Conservation (phyloP, 2,113 vertebrate genomes). For the Gnathonemus longibarbis region DNA sequence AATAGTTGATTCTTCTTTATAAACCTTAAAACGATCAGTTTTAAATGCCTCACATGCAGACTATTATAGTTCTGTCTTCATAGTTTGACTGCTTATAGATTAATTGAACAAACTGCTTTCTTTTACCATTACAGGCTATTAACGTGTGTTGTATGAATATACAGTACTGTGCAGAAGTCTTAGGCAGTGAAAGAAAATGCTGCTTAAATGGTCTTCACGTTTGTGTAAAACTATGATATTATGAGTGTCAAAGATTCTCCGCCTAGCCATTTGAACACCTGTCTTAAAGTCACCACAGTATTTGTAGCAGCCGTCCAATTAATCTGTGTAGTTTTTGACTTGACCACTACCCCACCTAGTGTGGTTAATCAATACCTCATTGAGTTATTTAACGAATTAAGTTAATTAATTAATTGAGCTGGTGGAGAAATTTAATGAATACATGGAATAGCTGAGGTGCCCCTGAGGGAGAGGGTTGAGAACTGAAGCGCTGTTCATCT, state of each 20-base stretch:
- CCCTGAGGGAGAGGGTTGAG: neutral
- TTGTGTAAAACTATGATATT: neutral
- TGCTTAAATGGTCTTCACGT: neutral
- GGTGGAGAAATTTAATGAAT: neutral
- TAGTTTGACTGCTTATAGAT: neutral
- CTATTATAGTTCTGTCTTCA: neutral
- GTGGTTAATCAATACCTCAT: too few relatives aligned
- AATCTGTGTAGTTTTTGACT: neutral
- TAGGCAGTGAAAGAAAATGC: neutral
- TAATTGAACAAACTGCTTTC: neutral
- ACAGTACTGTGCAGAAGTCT: neutral
- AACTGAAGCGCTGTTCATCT: neutral
- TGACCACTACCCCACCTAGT: neutral
- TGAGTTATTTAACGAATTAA: too few relatives aligned
- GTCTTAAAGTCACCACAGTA: neutral
- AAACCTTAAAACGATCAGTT: neutral
- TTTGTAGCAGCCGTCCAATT: neutral
- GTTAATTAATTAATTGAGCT: too few relatives aligned
- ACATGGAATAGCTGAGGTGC: neutral
- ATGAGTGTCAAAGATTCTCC: neutral
- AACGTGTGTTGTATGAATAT: neutral
- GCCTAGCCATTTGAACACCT: neutral
- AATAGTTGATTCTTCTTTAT: neutral
- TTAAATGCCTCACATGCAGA: neutral
- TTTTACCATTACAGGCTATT: neutral